Base-by-base conservation (phyloP, 2,113 vertebrate genomes). In the Psittacara wagleri region DNA sequence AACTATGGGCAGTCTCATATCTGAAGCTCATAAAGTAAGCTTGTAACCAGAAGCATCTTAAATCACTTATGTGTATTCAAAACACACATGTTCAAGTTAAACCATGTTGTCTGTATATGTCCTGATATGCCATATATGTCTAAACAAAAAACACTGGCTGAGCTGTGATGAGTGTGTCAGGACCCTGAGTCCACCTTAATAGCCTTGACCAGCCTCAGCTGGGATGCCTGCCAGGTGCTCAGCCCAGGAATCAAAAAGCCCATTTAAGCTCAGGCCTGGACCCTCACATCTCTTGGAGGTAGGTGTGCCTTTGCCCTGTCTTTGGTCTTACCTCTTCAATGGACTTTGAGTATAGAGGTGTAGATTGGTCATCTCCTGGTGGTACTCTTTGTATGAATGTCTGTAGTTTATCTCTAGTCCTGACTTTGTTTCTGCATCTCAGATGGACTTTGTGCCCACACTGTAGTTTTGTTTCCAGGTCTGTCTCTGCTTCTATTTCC, bases 221-320 rank as follows among this genome's bases (percentile, higher is more conserved):
- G 37, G 8, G 27, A 14, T 1, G 3, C 10, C 27, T 27, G 23
- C 5, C 4, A 63, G 17, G 17, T 17, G 13, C 3, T 8, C 28
- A 29, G 13, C 16, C 33, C 7, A 9, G 8, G 15, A 15, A 6
- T 18, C 11, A 43, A 35, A 35, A 64, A 62, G 33, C 7, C 13
- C 4, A 14, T 66, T 75, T 29, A 59, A 70, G 13, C 22, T 35
- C 16, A 10, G 33, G 4, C 10, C 16, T 31, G 19, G 18, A 11
- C 4, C 9, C 6, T 46, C 0, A 0, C 0, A 0, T 7, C 8
- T 54, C 0, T 3, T 0, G 11, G 4, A 64, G 13, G 27, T 25
- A 3, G 2, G 1, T 25, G 35, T 43, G 6, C 5, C 3, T 31
- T 6, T 2, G 11, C 3, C 0, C 4, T 88, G 11, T 4, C 1